These are phyloP conservation scores for Muscidifurax raptorellus DNA, from an alignment of 1,140 invertebrate species.

Conservation along the genomic window DNA sequence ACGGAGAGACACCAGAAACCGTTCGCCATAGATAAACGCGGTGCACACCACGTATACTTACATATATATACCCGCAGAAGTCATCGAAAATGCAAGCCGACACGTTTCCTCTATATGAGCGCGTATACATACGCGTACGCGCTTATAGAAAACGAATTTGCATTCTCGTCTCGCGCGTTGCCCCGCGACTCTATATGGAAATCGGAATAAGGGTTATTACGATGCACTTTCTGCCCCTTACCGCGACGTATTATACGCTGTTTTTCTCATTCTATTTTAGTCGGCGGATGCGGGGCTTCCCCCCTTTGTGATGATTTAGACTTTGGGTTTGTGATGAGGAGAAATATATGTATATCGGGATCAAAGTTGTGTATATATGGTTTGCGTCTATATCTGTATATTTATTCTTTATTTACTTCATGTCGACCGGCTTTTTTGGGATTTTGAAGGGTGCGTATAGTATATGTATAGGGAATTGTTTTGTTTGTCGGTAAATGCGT, in stretches of 20 bases:
- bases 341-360: no score
- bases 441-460: no score
- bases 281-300: background rate
- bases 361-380: no score
- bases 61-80: no score
- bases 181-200: no score
- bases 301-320: background rate
- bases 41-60: no score
- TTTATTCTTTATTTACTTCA: no score
- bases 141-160: background rate
- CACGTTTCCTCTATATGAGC: slow-evolving; percentile 22
- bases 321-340: no score
- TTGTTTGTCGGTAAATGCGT: no score
- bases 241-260: background rate
- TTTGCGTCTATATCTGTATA: no score
- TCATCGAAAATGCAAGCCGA: slow-evolving; percentile 22
- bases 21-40: background rate
- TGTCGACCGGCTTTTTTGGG: no score
- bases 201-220: background rate
- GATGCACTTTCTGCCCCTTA: background rate
- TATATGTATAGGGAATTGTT: no score
- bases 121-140: background rate
- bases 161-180: background rate
- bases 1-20: background rate
- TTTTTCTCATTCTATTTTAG: background rate